A percentile compares a stretch with the other conserved stretches of the same genome.
These are phyloP conservation scores for Periophthalmodon schlosseri DNA, from an alignment of 2,113 vertebrate species.

Conservation along the genomic window DNA sequence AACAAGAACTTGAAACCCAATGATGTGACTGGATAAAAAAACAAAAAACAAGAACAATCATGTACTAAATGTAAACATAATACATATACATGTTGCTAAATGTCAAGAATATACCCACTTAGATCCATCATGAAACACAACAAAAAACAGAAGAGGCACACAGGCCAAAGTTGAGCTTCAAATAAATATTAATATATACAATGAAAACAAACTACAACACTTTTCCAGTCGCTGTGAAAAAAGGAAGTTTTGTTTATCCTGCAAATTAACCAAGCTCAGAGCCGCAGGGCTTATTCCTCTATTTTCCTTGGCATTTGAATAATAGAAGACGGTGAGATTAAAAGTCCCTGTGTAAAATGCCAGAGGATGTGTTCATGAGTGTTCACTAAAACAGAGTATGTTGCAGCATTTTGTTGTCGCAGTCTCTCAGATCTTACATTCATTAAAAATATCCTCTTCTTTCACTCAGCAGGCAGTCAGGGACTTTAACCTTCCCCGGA, in stretches of 20 bases:
- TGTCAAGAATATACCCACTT: constrained; percentile 9
- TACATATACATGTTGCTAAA: neutral
- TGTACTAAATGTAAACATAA: too few relatives aligned
- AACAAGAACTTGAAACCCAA: too few relatives aligned
- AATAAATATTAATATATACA: constrained; percentile 56
- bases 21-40: too few relatives aligned
- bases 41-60: too few relatives aligned
- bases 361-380: constrained; percentile 55
- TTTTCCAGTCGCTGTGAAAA: constrained; percentile 40
- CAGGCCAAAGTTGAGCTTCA: constrained; percentile 38
- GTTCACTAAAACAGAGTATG: constrained; percentile 22
- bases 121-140: neutral
- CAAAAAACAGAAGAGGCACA: constrained; percentile 6
- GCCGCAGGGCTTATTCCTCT: constrained; percentile 50
- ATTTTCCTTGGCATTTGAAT: constrained; percentile 49
- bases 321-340: constrained; percentile 39
- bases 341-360: constrained; percentile 52
- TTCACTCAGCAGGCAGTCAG: constrained; percentile 33
- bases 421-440: constrained; percentile 24
- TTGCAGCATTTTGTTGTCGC: constrained; percentile 4
- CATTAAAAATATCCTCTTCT: constrained; percentile 37
- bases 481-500: constrained; percentile 38
- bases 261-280: constrained; percentile 58
- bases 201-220: constrained; percentile 33
- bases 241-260: constrained; percentile 62